Percentiles rank a stretch among this genome's conserved stretches.
phyloP scores from a whole-genome alignment of 2,113 vertebrate species.

The Paracanthobrama guichenoti region DNA sequence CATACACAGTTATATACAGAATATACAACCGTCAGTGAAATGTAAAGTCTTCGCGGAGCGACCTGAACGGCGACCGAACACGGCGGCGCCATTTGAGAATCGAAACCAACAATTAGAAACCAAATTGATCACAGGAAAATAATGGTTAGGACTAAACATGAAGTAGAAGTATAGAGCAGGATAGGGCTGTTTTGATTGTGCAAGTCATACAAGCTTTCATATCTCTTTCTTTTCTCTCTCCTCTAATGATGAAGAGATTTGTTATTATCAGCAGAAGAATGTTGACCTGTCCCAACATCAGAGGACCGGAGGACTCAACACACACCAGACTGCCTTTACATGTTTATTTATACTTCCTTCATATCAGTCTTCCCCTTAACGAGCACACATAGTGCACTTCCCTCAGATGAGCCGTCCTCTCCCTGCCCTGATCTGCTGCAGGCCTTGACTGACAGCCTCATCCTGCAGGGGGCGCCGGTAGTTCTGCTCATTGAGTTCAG shows the following conservation, averaged over 20 bases:
- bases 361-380: not conserved
- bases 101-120: no score
- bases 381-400: not conserved
- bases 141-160: not conserved
- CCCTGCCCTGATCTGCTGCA: not conserved
- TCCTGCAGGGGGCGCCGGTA: not conserved
- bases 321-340: conserved; percentile 18
- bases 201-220: not conserved
- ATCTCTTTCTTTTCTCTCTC: not conserved
- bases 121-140: conserved; percentile 14
- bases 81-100: no score
- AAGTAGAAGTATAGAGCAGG: not conserved
- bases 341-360: conserved; percentile 40
- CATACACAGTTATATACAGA: no score
- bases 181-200: conserved; percentile 2
- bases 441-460: not conserved
- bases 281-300: conserved; percentile 28
- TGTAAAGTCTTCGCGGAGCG: no score
- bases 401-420: not conserved
- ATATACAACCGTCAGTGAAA: no score
- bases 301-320: not conserved
- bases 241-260: conserved; percentile 30
- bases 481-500: not conserved
- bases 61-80: no score
- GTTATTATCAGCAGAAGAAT: not conserved